Evolutionary conservation across 2,888 invertebrate genomes (phyloP).

Genomic region (Agrotis puta): DNA sequence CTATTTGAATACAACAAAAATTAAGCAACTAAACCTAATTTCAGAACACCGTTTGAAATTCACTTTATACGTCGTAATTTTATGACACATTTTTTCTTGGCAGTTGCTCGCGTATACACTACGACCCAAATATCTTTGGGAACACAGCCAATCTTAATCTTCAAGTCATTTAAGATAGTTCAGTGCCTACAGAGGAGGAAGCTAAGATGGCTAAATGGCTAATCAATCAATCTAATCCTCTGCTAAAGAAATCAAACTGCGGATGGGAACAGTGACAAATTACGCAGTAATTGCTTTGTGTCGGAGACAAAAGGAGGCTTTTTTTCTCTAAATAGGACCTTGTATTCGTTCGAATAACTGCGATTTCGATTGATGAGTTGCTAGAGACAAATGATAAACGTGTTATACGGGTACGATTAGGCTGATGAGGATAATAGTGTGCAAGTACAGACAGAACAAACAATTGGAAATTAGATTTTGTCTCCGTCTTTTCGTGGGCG

Average conservation of each 20-base stretch:
- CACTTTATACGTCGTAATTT: constrained; percentile 39
- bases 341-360: constrained; percentile 81
- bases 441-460: neutral
- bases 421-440: constrained; percentile 56
- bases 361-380: constrained; percentile 85
- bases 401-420: constrained; percentile 75
- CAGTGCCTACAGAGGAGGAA: constrained; percentile 53
- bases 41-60: constrained; percentile 43
- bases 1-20: neutral
- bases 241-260: constrained; percentile 84
- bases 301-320: constrained; percentile 79
- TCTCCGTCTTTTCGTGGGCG: no score
- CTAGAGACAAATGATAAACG: constrained; percentile 81
- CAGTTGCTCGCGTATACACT: constrained; percentile 49
- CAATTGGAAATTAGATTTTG: no score
- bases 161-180: constrained; percentile 65
- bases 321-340: constrained; percentile 73
- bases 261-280: constrained; percentile 85
- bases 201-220: constrained; percentile 70
- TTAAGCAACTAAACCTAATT: neutral
- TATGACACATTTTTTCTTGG: constrained; percentile 65
- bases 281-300: constrained; percentile 86
- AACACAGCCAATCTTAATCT: constrained; percentile 68
- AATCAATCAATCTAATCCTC: constrained; percentile 85
- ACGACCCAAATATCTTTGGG: constrained; percentile 64